These are phyloP conservation scores for Metellina segmentata DNA, from an alignment of 2,888 invertebrate genomes.

Conservation along the genomic window DNA sequence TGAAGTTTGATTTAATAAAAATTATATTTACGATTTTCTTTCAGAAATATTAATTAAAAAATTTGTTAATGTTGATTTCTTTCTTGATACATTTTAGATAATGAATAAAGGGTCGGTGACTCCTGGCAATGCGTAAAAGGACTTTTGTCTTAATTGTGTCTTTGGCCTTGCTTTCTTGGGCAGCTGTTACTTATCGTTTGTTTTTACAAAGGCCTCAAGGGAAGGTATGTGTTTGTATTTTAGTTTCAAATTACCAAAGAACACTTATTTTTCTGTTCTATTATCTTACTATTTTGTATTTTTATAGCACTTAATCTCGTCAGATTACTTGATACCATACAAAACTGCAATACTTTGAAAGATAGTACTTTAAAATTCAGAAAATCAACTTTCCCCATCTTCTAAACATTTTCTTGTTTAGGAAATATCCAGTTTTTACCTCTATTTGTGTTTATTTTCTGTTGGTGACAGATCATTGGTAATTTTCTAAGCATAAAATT, in stretches of 20 bases:
- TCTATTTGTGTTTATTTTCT: not conserved
- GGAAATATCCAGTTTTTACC: not conserved
- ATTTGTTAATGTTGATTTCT: no score
- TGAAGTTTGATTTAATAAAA: no score
- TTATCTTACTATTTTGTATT: not conserved
- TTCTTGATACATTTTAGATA: constrained; percentile 41
- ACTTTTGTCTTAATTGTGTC: constrained; percentile 78
- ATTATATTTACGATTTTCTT: no score
- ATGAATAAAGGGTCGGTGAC: constrained; percentile 74
- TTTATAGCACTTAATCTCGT: not conserved
- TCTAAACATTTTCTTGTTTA: not conserved
- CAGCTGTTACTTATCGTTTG: constrained; percentile 83
- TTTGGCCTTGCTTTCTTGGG: constrained; percentile 83
- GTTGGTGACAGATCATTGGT: not conserved
- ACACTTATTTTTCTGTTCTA: not conserved
- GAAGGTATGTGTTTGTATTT: constrained; percentile 67
- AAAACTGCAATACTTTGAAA: not conserved
- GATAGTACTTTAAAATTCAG: no score
- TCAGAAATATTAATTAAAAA: no score
- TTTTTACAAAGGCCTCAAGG: constrained; percentile 78
- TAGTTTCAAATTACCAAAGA: not conserved
- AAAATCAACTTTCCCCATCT: not conserved
- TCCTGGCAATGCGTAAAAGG: constrained; percentile 78
- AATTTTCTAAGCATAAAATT: no score
- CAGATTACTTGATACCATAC: not conserved